These are phyloP conservation scores for Drosophila neotestacea DNA, from an alignment of 2,888 invertebrate genomes.

Conservation along the genomic window DNA sequence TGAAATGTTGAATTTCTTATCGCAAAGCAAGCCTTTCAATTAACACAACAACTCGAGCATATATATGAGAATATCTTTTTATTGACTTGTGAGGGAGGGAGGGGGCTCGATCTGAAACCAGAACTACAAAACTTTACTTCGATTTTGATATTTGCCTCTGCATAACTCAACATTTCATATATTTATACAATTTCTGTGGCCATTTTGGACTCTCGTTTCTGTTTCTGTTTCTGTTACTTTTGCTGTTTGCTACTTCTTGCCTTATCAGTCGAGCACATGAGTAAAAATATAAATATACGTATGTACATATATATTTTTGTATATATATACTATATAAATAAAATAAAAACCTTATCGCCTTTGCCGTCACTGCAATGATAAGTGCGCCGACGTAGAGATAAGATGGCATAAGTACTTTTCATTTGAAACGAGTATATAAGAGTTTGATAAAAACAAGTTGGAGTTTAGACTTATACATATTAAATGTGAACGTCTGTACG, in stretches of 20 bases:
- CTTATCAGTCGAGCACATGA: conserved; percentile 35
- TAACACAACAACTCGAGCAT: conserved; percentile 50
- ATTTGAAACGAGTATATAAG: conserved; percentile 9
- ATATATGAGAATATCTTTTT: conserved; percentile 27
- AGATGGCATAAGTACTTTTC: conserved; percentile 48
- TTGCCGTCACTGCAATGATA: conserved; percentile 56
- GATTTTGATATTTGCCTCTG: conserved; percentile 25
- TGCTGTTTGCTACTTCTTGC: conserved; percentile 11
- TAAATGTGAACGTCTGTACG: not conserved
- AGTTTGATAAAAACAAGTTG: conserved; percentile 36
- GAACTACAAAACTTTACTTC: conserved; percentile 22
- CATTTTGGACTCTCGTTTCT: conserved; percentile 9
- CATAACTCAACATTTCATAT: conserved; percentile 29
- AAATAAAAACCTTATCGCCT: conserved; percentile 67
- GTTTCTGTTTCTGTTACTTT: conserved; percentile 22
- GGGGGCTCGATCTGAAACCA: not conserved
- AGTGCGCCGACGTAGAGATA: conserved; percentile 63
- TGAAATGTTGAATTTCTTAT: conserved; percentile 48
- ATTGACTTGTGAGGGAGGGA: not conserved
- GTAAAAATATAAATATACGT: conserved; percentile 29
- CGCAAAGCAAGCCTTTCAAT: conserved; percentile 59
- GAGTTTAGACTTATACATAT: conserved; percentile 12
- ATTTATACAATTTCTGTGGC: conserved; percentile 31
- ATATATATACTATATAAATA: conserved; percentile 29
- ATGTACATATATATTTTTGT: conserved; percentile 22